Percentiles rank a stretch among this genome's conserved stretches.
Evolutionary conservation across 2,113 vertebrate species (phyloP).

Genomic region (Pampusana beccarii): DNA sequence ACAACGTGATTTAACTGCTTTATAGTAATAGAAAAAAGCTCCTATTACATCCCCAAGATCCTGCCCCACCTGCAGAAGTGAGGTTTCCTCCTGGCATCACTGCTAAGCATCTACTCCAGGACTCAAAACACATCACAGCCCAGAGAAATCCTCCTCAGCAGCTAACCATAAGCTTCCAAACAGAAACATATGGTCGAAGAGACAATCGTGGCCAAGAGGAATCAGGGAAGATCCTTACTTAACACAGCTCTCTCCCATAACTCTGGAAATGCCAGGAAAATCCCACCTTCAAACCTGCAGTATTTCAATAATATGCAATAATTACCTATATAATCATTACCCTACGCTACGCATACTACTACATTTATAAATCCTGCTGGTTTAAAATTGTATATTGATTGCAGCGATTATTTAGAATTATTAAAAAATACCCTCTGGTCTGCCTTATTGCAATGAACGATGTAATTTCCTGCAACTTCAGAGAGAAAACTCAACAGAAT

Average conservation of each 20-base stretch:
- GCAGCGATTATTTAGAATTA: background rate
- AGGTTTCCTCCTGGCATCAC: background rate
- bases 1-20: background rate
- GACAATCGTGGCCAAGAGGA: background rate
- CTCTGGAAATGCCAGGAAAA: background rate
- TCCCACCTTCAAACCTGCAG: background rate
- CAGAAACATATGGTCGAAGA: background rate
- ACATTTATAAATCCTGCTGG: background rate
- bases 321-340: background rate
- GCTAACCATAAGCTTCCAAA: background rate
- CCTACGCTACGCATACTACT: background rate
- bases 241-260: background rate
- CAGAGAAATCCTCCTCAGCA: background rate
- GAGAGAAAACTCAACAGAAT: background rate
- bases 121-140: background rate
- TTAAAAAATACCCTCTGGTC: background rate
- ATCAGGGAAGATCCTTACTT: background rate
- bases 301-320: background rate
- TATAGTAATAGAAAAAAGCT: background rate
- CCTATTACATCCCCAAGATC: background rate
- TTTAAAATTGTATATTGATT: background rate
- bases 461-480: background rate
- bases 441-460: background rate
- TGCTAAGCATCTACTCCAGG: background rate
- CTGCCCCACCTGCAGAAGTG: background rate